Evolutionary conservation across 2,888 invertebrate genomes (phyloP).

Genomic region (Raillietiella orientalis): DNA sequence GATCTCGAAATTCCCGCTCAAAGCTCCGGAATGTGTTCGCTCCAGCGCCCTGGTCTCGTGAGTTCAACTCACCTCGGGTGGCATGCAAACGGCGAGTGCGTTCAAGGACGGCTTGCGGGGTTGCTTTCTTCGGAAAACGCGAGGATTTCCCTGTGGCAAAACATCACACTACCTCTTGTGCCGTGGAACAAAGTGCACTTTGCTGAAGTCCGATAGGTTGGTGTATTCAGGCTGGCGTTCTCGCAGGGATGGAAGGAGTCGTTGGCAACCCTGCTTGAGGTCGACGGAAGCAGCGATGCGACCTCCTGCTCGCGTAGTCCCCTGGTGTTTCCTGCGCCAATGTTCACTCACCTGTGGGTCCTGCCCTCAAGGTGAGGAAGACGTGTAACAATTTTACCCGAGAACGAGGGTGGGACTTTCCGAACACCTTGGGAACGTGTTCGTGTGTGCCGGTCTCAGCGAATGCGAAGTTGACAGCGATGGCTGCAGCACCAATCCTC

Average conservation of each 20-base stretch:
- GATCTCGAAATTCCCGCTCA: too few relatives aligned
- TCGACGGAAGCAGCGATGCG: slow-evolving; percentile 46
- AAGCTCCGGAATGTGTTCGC: too few relatives aligned
- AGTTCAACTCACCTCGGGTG: too few relatives aligned
- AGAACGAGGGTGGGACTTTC: slow-evolving; percentile 5
- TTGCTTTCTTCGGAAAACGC: too few relatives aligned
- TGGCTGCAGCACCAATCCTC: slow-evolving; percentile 49
- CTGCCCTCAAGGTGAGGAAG: slow-evolving; percentile 34
- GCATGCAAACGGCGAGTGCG: too few relatives aligned
- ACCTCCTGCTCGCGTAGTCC: slow-evolving; percentile 47
- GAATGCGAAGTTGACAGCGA: slow-evolving; percentile 57
- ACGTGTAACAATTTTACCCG: slow-evolving; percentile 3
- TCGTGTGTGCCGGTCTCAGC: slow-evolving; percentile 50
- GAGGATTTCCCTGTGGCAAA: too few relatives aligned
- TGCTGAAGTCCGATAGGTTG: too few relatives aligned
- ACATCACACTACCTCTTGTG: too few relatives aligned
- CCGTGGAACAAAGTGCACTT: too few relatives aligned
- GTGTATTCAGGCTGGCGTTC: too few relatives aligned
- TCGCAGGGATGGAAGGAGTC: slow-evolving; percentile 50
- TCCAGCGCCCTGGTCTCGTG: too few relatives aligned
- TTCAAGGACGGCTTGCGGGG: too few relatives aligned
- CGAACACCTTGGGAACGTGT: slow-evolving; percentile 63
- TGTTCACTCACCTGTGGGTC: slow-evolving; percentile 45
- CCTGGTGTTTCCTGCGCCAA: slow-evolving; percentile 56
- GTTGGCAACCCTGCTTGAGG: slow-evolving; percentile 30